Percentiles rank a stretch among this genome's conserved stretches.
phyloP scores from a whole-genome alignment of 2,888 invertebrate species.

The Petrolisthes manimaculis region DNA sequence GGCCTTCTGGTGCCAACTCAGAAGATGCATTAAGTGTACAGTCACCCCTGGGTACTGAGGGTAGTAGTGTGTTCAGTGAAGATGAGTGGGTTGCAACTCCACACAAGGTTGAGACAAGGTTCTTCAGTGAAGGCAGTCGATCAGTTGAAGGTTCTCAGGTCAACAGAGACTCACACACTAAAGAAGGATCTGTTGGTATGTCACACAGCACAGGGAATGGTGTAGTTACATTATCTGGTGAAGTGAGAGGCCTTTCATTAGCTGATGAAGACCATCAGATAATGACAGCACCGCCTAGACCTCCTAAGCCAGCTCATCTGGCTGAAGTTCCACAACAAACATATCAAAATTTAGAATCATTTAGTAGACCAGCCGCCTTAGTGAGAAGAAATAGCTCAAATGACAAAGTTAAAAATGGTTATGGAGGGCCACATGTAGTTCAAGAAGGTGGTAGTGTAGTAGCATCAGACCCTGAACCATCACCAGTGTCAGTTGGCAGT shows the following conservation, averaged over 20 bases:
- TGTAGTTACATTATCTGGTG: slow-evolving; percentile 28
- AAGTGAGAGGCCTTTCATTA: slow-evolving; percentile 32
- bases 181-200: slow-evolving; percentile 40
- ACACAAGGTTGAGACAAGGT: slow-evolving; percentile 37
- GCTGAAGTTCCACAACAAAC: slow-evolving; percentile 56
- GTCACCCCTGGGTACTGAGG: slow-evolving; percentile 55
- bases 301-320: slow-evolving; percentile 64
- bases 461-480: slow-evolving; percentile 61
- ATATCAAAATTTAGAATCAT: slow-evolving; percentile 60
- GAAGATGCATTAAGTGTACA: slow-evolving; percentile 48
- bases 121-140: slow-evolving; percentile 43
- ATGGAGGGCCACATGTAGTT: slow-evolving; percentile 24
- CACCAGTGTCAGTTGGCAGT: slow-evolving; percentile 56
- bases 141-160: slow-evolving; percentile 16
- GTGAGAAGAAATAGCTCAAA: slow-evolving; percentile 55
- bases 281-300: slow-evolving; percentile 62
- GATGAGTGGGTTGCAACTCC: slow-evolving; percentile 40
- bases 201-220: slow-evolving; percentile 11
- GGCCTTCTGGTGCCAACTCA: slow-evolving; percentile 48
- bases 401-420: slow-evolving; percentile 44
- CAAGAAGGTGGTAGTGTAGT: slow-evolving; percentile 51
- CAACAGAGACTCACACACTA: slow-evolving; percentile 67
- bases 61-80: slow-evolving; percentile 55
- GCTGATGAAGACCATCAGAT: slow-evolving; percentile 48
- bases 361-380: slow-evolving; percentile 32